Evolutionary conservation across 2,888 invertebrate species (phyloP), one percentile per base, ranked within the genome.

Genomic region (Drosophila lutescens): DNA sequence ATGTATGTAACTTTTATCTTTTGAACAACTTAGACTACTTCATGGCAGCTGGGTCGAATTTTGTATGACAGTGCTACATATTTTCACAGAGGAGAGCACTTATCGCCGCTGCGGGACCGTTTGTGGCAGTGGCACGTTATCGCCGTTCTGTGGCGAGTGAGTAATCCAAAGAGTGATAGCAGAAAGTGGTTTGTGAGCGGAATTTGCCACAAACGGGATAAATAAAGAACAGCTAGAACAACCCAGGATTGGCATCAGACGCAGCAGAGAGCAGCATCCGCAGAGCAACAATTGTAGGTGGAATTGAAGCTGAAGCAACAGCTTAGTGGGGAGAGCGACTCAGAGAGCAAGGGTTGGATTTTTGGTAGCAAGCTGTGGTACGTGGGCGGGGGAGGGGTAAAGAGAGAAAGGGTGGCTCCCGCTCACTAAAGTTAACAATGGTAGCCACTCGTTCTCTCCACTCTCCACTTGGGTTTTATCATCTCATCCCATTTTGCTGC

Each of bases 231-330:
- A 9, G n/a, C 26, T 46, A 15, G n/a, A 80, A 78, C 80, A 30
- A 30, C 30, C 78, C 17, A 41, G 90, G 84, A 83, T 90, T 90
- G 89, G 89, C 89, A 62, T 65, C 74, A 71, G 60, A 3, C 8
- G 38, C 30, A 15, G 10, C 13, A 62, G 46, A 61, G 41, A 13
- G 30, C 43, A 40, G 44, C 13, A 12, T 7, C 41, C 50, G 56
- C 51, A 56, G 40, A 41, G 61, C 51, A 62, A 40, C 49, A 54
- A 60, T 56, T 43, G 65, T 23, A 78, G 61, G 32, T 4, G n/a
- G 41, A 41, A 15, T 9, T 5, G 7, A 2, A 15, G 15, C 9
- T 10, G 38, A 60, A 74, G 67, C 62, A 72, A 72, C 67, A 74
- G 67, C 67, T 61, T 57, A 61, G 63, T 41, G 23, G n/a, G 20